These are phyloP conservation scores for Campaea margaritaria DNA, from an alignment of 2,888 invertebrate genomes.

Conservation along the genomic window DNA sequence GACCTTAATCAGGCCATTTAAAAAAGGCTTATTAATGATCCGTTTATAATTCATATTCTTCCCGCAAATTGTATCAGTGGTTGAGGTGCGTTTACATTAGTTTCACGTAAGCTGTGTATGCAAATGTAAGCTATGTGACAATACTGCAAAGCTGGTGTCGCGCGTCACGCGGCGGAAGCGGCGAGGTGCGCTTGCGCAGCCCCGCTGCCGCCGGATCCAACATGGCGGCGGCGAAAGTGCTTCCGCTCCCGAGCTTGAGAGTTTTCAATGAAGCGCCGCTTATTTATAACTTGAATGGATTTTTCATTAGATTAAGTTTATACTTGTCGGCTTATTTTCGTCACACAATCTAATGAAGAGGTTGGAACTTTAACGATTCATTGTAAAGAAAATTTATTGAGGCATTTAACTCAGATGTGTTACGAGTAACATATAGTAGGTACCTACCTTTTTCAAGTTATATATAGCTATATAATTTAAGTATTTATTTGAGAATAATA, in stretches of 20 bases:
- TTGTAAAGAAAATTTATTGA: not conserved
- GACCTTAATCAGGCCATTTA: too few relatives aligned
- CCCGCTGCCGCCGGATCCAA: conserved; percentile 78
- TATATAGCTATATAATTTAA: too few relatives aligned
- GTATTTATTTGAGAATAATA: too few relatives aligned
- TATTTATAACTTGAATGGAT: conserved; percentile 63
- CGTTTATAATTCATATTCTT: conserved; percentile 29
- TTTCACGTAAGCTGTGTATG: conserved; percentile 78
- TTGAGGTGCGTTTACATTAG: conserved; percentile 60
- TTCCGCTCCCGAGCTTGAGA: conserved; percentile 76
- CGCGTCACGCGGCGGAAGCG: conserved; percentile 81
- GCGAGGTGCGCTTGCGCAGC: conserved; percentile 76
- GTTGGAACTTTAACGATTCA: not conserved
- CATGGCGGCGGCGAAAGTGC: conserved; percentile 84
- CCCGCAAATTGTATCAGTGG: conserved; percentile 35
- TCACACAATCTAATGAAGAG: conserved; percentile 1
- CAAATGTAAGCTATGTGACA: conserved; percentile 76
- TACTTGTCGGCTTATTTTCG: conserved; percentile 19
- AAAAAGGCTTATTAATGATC: conserved; percentile 19
- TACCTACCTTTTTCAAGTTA: too few relatives aligned
- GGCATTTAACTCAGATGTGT: too few relatives aligned
- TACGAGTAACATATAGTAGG: not conserved
- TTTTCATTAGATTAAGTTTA: conserved; percentile 32
- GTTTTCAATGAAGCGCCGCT: conserved; percentile 75
- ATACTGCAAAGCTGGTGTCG: conserved; percentile 76